Evolutionary conservation across 2,888 invertebrate species (phyloP), one percentile per base, ranked within the genome.

Genomic region (Baronia brevicornis): DNA sequence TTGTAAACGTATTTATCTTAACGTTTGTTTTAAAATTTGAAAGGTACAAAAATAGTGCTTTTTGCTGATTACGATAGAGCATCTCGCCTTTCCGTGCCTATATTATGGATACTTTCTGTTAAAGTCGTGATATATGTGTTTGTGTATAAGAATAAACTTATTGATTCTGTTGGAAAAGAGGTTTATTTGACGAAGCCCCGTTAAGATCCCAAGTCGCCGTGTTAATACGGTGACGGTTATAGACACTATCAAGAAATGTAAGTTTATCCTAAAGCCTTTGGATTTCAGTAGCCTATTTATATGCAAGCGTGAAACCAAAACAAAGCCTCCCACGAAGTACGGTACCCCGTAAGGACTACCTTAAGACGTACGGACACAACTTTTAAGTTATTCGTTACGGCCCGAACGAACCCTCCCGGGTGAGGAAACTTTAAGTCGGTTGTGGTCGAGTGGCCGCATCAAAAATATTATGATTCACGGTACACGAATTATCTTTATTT

Each of bases 331-430:
- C 41, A 46, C 42, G 45, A 41, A 43, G 28, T 14, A 11, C 31
- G 20, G 21, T 31, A 19, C 19, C 15, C 36, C 36, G 29, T 17
- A n/a, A n/a, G 20, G 27, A 41, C 25, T 39, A 33, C 38, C 37
- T 45, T 41, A 43, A 39, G 41, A 39, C 28, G 25, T 26, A 41
- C 36, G 30, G 36, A 33, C 22, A 38, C 22, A 55, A 59, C 51
- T 62, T 62, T 59, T 59, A 60, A 60, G 53, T 59, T 60, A 60
- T 62, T 59, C 58, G 48, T 50, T 43, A 41, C 43, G 46, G 38
- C 31, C 24, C 39, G 23, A 27, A 18, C 23, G 25, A 24, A 21
- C 33, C 28, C 32, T 34, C 39, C 26, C 19, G 18, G 26, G 15
- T 30, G 29, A 26, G 28, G 33, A 42, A 53, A 49, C 39, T 50